A percentile compares a stretch with the other conserved stretches of the same genome.
phyloP scores from a whole-genome alignment of 2,888 invertebrate species.

The Pegoplata infirma region DNA sequence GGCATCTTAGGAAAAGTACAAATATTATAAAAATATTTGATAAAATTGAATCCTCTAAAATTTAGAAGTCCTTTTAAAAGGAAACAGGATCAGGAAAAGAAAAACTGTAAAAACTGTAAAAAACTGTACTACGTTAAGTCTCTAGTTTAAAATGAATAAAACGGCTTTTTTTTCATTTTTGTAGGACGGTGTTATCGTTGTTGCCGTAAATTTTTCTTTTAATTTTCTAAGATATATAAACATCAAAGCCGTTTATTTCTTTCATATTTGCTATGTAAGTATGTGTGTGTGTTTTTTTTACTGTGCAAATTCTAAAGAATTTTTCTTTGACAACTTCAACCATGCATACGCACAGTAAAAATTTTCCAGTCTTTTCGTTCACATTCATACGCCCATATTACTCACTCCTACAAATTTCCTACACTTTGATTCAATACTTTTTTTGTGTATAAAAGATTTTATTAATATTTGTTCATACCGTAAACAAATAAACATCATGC shows the following conservation, averaged over 20 bases:
- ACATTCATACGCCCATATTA: neutral
- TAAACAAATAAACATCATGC: constrained; percentile 40
- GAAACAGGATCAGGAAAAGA: too few relatives aligned
- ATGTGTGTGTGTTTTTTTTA: too few relatives aligned
- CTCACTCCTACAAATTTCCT: constrained; percentile 2
- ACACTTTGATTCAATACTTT: constrained; percentile 24
- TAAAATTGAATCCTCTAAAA: too few relatives aligned
- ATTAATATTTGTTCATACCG: constrained; percentile 34
- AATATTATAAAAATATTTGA: too few relatives aligned
- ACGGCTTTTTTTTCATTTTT: too few relatives aligned
- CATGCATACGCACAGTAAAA: constrained; percentile 14
- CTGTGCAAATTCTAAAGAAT: constrained; percentile 24
- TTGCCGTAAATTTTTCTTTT: too few relatives aligned
- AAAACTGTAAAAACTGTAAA: too few relatives aligned
- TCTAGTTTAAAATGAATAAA: too few relatives aligned
- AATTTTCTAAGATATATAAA: constrained; percentile 36
- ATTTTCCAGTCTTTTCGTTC: neutral
- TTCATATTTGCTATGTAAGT: neutral
- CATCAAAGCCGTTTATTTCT: constrained; percentile 33
- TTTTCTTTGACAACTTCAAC: constrained; percentile 40
- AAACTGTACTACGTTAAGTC: too few relatives aligned
- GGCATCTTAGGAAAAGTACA: too few relatives aligned
- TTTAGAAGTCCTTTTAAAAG: too few relatives aligned
- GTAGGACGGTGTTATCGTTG: too few relatives aligned
- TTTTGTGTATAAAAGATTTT: constrained; percentile 18